A percentile compares a stretch with the other conserved stretches of the same genome.
phyloP scores from a whole-genome alignment of 2,113 vertebrate species.

The Myiopsitta monachus region DNA sequence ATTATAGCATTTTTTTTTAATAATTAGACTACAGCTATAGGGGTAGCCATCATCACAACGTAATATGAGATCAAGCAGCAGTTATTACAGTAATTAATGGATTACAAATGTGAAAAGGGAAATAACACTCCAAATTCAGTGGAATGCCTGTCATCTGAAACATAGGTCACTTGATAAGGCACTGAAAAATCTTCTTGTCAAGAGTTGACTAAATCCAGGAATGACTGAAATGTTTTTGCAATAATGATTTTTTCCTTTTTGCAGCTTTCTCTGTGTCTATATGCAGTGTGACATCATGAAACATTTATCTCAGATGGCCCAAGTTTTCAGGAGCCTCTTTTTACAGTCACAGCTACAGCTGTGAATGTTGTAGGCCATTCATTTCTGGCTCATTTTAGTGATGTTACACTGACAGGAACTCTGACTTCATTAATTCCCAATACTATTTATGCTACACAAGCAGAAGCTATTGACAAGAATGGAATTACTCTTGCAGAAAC shows the following conservation, averaged over 20 bases:
- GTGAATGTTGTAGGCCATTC: constrained; percentile 55
- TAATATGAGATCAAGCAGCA: not conserved
- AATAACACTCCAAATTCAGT: not conserved
- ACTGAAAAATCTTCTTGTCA: not conserved
- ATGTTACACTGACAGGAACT: constrained; percentile 72
- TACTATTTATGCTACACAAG: constrained; percentile 70
- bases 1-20: not conserved
- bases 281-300: constrained; percentile 78
- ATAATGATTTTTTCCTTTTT: not conserved
- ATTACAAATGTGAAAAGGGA: not conserved
- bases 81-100: not conserved
- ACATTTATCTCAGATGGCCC: constrained; percentile 74
- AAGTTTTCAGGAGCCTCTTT: constrained; percentile 67
- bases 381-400: constrained; percentile 69
- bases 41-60: not conserved
- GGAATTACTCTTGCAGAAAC: constrained; percentile 68
- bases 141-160: not conserved
- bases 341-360: constrained; percentile 77
- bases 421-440: constrained; percentile 77
- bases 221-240: not conserved
- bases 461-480: constrained; percentile 79
- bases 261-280: constrained; percentile 68
- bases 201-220: not conserved
- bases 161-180: not conserved
- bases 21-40: not conserved